A percentile compares a stretch with the other conserved stretches of the same genome.
Evolutionary conservation across 2,797 vertebrate species (phyloP).

Genomic region (Phoebastria nigripes): DNA sequence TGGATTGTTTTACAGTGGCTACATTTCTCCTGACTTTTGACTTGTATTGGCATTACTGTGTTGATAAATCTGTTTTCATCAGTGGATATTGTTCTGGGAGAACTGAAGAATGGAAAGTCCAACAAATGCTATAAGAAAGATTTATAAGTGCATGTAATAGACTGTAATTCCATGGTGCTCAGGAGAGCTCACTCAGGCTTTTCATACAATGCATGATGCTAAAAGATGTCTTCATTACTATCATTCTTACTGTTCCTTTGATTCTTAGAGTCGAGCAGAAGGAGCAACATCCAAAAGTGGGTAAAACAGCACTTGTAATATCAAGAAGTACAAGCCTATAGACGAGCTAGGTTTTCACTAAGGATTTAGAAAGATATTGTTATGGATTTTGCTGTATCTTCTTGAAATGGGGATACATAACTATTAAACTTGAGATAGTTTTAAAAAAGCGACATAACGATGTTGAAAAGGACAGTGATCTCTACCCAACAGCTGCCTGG

Average conservation of each 20-base stretch:
- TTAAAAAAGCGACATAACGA: neutral
- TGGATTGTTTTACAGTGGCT: neutral
- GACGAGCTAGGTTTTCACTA: neutral
- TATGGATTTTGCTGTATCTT: neutral
- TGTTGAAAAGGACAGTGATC: neutral
- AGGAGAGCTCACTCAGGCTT: neutral
- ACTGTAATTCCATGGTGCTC: neutral
- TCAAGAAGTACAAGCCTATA: neutral
- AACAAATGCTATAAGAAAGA: neutral
- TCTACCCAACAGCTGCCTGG: neutral
- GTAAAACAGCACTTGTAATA: neutral
- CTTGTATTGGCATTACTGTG: neutral
- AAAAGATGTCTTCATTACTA: neutral
- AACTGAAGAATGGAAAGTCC: neutral
- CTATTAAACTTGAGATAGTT: neutral
- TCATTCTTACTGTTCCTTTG: constrained; percentile 22
- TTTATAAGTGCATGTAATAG: neutral
- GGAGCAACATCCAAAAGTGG: constrained; percentile 11
- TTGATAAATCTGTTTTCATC: neutral
- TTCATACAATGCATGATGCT: neutral
- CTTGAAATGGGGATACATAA: neutral
- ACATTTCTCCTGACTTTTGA: neutral
- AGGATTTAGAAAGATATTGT: neutral
- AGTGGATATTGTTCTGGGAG: neutral
- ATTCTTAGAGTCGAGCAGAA: neutral